phyloP scores from a whole-genome alignment of 2,113 vertebrate species.

The Ceyx cyanopectus region DNA sequence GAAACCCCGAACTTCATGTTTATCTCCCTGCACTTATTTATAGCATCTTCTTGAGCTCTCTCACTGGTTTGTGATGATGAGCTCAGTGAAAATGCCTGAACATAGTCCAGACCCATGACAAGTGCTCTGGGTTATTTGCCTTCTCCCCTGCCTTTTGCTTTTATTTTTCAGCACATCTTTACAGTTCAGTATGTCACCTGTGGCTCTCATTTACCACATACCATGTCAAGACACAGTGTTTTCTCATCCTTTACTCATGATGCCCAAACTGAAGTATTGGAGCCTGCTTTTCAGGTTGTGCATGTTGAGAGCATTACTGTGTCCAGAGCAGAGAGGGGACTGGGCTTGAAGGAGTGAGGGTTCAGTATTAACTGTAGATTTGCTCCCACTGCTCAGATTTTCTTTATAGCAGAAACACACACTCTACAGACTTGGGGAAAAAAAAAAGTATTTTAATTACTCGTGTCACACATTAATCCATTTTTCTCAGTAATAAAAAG shows the following conservation, averaged over 20 bases:
- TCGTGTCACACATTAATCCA: background rate
- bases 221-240: background rate
- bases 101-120: background rate
- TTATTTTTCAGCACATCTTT: background rate
- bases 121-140: background rate
- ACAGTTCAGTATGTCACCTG: background rate
- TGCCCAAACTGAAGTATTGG: background rate
- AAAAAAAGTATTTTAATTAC: background rate
- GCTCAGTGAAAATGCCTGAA: background rate
- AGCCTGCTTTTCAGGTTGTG: background rate
- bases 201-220: background rate
- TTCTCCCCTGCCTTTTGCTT: rapidly evolving
- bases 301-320: background rate
- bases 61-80: background rate
- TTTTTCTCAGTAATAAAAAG: background rate
- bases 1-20: background rate
- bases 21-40: background rate
- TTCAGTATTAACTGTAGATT: background rate
- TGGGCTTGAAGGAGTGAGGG: background rate
- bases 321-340: background rate
- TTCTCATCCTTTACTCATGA: background rate
- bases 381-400: background rate
- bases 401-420: background rate
- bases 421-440: background rate
- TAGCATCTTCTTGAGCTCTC: background rate